These are phyloP conservation scores for Autographa pulchrina DNA, from an alignment of 2,888 invertebrate species.

Conservation along the genomic window DNA sequence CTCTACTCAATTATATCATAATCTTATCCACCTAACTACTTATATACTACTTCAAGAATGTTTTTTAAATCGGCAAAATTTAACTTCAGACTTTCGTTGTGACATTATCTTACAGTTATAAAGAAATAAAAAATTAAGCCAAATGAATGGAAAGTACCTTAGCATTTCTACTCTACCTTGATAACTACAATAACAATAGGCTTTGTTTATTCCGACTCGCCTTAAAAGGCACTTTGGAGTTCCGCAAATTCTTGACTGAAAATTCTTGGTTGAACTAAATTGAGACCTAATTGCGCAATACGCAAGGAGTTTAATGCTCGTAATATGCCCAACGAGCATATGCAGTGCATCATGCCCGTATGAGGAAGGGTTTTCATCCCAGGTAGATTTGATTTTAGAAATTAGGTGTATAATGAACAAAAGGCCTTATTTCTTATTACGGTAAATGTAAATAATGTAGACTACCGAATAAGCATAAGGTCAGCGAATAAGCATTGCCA, in stretches of 20 bases:
- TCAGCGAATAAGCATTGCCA: no score
- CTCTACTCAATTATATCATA: neutral
- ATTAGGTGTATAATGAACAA: no score
- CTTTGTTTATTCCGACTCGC: constrained; percentile 59
- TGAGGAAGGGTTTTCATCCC: no score
- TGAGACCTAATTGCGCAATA: constrained; percentile 14
- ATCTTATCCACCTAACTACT: neutral
- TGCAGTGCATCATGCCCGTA: no score
- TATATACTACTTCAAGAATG: neutral
- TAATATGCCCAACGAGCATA: no score
- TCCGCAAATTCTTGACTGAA: constrained; percentile 12
- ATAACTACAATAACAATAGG: constrained; percentile 56
- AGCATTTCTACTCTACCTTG: constrained; percentile 6
- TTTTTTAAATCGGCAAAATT: neutral
- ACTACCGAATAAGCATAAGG: no score
- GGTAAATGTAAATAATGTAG: no score
- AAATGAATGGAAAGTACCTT: constrained; percentile 6
- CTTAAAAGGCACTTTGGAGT: constrained; percentile 33
- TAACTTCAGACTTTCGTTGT: no score
- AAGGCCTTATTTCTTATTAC: no score
- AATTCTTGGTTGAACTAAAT: constrained; percentile 13
- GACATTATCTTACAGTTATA: no score
- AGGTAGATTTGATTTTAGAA: no score
- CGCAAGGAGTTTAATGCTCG: neutral
- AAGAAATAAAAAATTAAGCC: neutral